These are phyloP conservation scores for Turritopsis dohrnii DNA, from an alignment of 30 jellyfish, hydroid and myxozoan species.

Conservation along the genomic window DNA sequence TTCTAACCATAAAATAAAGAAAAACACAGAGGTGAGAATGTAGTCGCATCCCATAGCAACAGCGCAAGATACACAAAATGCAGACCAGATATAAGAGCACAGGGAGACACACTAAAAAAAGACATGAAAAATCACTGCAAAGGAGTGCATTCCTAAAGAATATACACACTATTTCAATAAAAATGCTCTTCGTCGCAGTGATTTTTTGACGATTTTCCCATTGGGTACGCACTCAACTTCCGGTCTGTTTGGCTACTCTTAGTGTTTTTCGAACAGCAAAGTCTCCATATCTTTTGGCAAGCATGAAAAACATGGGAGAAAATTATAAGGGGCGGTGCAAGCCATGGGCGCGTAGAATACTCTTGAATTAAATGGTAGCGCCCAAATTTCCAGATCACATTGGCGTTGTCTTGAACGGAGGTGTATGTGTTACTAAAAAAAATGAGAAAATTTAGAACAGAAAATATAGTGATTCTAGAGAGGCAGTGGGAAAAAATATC, in stretches of 20 bases:
- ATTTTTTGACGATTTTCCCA: too few relatives aligned
- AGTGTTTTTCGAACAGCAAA: slow-evolving; percentile 27
- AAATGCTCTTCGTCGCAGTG: too few relatives aligned
- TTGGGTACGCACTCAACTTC: slow-evolving; percentile 8
- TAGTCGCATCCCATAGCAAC: not conserved
- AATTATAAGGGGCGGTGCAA: slow-evolving; percentile 63
- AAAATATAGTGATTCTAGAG: too few relatives aligned
- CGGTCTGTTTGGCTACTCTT: slow-evolving; percentile 16
- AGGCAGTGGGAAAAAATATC: too few relatives aligned
- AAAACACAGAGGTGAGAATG: too few relatives aligned
- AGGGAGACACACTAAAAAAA: too few relatives aligned
- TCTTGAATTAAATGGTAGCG: slow-evolving; percentile 77
- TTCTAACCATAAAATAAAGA: slow-evolving; percentile 32
- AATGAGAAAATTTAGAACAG: too few relatives aligned
- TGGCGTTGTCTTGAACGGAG: slow-evolving; percentile 67
- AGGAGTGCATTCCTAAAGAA: too few relatives aligned
- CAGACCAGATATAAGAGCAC: too few relatives aligned
- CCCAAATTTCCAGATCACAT: slow-evolving; percentile 72
- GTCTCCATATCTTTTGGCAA: not conserved
- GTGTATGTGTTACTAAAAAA: slow-evolving; percentile 62
- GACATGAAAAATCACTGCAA: too few relatives aligned
- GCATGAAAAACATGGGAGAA: slow-evolving; percentile 34
- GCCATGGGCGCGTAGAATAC: slow-evolving; percentile 56
- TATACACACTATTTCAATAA: too few relatives aligned
- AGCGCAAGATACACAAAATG: too few relatives aligned